A percentile compares a stretch with the other conserved stretches of the same genome.
Evolutionary conservation across 2,888 invertebrate species (phyloP).

Genomic region (Athalia rosae): DNA sequence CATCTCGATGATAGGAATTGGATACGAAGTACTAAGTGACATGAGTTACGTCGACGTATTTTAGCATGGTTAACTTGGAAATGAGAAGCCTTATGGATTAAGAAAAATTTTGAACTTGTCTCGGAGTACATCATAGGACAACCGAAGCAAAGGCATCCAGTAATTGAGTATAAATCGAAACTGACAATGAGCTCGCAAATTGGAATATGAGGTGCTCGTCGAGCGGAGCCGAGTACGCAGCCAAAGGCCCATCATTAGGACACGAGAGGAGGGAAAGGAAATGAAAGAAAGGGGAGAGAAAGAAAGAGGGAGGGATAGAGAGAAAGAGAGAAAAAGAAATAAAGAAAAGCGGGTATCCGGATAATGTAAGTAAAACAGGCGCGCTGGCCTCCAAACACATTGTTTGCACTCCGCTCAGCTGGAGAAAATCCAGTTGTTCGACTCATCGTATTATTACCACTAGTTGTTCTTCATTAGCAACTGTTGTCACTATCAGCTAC

Average conservation of each 20-base stretch:
- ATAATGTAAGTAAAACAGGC: conserved; percentile 59
- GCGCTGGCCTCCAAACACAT: conserved; percentile 90
- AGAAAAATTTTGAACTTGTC: not conserved
- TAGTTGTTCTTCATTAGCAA: conserved; percentile 18
- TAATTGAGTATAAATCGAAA: conserved; percentile 1
- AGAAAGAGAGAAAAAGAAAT: conserved; percentile 51
- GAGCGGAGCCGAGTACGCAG: conserved; percentile 9
- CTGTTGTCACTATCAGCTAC: conserved; percentile 50
- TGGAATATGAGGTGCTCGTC: not conserved
- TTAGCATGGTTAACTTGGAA: conserved; percentile 12
- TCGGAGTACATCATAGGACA: conserved; percentile 21
- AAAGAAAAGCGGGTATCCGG: conserved; percentile 32
- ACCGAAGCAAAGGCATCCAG: conserved; percentile 21
- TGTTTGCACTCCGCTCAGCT: conserved; percentile 85
- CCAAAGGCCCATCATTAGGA: conserved; percentile 10
- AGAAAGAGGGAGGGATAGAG: conserved; percentile 53
- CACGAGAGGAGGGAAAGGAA: conserved; percentile 48
- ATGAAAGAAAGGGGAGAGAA: conserved; percentile 40
- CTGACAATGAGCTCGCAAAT: not conserved
- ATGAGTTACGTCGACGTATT: not conserved
- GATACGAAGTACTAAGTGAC: not conserved
- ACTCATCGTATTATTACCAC: conserved; percentile 52
- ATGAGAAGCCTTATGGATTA: not conserved
- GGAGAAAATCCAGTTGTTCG: conserved; percentile 41
- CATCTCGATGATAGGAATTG: not conserved